Conservation (phyloP, 2,888 invertebrate genomes). For the Calliopum simillimum region DNA sequence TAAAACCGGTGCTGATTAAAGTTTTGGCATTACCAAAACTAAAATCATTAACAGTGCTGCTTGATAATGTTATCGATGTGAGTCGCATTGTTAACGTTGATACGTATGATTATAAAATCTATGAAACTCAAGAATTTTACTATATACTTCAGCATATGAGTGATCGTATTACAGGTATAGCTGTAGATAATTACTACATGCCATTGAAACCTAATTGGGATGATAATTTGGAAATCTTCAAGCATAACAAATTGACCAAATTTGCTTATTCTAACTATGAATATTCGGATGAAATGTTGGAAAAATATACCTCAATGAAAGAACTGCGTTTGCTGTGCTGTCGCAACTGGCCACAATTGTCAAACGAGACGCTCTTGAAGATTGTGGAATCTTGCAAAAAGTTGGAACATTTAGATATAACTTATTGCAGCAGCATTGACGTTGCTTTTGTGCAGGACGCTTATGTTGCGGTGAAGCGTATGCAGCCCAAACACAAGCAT, state of each 20-base stretch:
- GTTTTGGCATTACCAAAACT: constrained; percentile 54
- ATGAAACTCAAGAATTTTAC: constrained; percentile 58
- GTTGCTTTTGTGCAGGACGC: constrained; percentile 50
- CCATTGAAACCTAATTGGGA: constrained; percentile 52
- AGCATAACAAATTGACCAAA: constrained; percentile 48
- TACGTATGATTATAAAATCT: constrained; percentile 56
- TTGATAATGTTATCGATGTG: constrained; percentile 52
- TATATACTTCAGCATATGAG: constrained; percentile 54
- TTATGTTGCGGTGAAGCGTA: constrained; percentile 30
- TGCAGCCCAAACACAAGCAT: constrained; percentile 41
- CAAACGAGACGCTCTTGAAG: constrained; percentile 51
- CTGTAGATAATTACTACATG: constrained; percentile 58
- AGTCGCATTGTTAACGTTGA: constrained; percentile 51
- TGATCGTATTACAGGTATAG: constrained; percentile 51
- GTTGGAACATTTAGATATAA: constrained; percentile 56
- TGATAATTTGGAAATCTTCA: constrained; percentile 48
- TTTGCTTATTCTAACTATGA: constrained; percentile 59
- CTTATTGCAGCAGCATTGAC: constrained; percentile 55
- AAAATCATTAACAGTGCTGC: constrained; percentile 53
- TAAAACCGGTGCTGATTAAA: constrained; percentile 52
- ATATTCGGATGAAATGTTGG: constrained; percentile 42
- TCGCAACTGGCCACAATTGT: constrained; percentile 52
- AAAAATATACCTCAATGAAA: constrained; percentile 26
- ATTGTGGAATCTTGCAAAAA: constrained; percentile 53
- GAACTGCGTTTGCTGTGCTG: constrained; percentile 47